Evolutionary conservation across 2,888 invertebrate species (phyloP).

Genomic region (Meteorus cinctellus): DNA sequence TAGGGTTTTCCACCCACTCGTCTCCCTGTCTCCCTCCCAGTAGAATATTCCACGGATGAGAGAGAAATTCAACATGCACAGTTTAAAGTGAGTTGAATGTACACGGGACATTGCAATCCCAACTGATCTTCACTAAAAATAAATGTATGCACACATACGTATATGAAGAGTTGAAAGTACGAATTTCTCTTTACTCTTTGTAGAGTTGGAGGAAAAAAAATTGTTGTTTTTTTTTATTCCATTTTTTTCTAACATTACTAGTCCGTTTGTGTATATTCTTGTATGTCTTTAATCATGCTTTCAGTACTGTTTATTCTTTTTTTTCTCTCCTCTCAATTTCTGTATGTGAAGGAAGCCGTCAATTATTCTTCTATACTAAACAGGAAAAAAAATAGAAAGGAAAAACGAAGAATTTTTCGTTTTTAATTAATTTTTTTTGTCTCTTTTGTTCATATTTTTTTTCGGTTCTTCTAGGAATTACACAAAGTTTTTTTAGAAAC

Average conservation of each 20-base stretch:
- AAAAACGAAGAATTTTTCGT: not conserved
- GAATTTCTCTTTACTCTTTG: slow-evolving; percentile 4
- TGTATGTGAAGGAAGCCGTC: not conserved
- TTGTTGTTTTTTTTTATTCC: slow-evolving; percentile 5
- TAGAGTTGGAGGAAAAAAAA: not conserved
- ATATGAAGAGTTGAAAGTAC: slow-evolving; percentile 8
- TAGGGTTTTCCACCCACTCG: slow-evolving; percentile 18
- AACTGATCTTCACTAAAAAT: slow-evolving; percentile 27
- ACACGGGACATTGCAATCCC: slow-evolving; percentile 19
- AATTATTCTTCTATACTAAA: slow-evolving; percentile 8
- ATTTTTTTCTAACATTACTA: not conserved
- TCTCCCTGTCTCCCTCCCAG: not conserved
- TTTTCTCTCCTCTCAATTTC: slow-evolving; percentile 6
- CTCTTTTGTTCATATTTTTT: not conserved
- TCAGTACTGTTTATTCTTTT: slow-evolving; percentile 20
- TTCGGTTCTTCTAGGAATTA: not conserved
- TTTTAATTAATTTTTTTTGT: not conserved
- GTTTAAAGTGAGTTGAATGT: slow-evolving; percentile 13
- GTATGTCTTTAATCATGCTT: slow-evolving; percentile 13
- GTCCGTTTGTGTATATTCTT: slow-evolving; percentile 18
- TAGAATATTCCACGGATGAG: slow-evolving; percentile 31
- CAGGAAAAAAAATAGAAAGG: too few species aligned
- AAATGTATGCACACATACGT: slow-evolving; percentile 3
- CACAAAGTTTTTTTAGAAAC: not conserved
- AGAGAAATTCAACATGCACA: slow-evolving; percentile 16